phyloP scores from a whole-genome alignment of 92 coral and sea anemone species.

The Heteractis magnifica region DNA sequence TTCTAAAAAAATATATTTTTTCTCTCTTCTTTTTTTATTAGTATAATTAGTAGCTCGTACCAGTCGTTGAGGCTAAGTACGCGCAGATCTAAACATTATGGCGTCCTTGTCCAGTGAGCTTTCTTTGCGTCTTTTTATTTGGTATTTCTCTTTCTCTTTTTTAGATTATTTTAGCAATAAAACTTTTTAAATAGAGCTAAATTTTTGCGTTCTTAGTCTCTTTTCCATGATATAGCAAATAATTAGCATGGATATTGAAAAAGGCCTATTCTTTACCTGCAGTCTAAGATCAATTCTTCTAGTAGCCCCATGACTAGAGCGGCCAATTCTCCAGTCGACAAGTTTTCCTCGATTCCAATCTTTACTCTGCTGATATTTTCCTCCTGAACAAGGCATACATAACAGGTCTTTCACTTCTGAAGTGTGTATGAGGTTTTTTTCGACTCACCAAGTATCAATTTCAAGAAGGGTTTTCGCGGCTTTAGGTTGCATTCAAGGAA shows the following conservation, averaged over 20 bases:
- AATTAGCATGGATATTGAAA: too few species aligned
- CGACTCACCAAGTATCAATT: not conserved
- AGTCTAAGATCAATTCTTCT: conserved; percentile 79
- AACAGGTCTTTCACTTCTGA: not conserved
- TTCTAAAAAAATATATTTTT: not conserved
- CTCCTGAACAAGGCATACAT: conserved; percentile 41
- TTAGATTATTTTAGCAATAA: not conserved
- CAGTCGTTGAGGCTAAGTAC: too few species aligned
- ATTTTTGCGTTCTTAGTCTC: too few species aligned
- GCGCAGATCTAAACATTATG: too few species aligned
- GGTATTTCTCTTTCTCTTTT: not conserved
- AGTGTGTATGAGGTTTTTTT: not conserved
- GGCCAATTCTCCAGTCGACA: conserved; percentile 48
- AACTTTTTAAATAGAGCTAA: too few species aligned
- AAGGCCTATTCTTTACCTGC: conserved; percentile 53
- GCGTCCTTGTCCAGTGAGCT: too few species aligned
- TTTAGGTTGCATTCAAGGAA: too few species aligned
- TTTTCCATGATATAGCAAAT: too few species aligned
- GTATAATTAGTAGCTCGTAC: not conserved
- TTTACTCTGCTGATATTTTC: conserved; percentile 62
- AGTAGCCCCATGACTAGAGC: conserved; percentile 54
- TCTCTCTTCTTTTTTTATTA: not conserved
- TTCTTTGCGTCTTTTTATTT: not conserved
- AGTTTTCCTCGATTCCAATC: conserved; percentile 51
- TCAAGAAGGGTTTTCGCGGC: not conserved